These are phyloP conservation scores for Todiramphus chloris DNA, from an alignment of 2,113 vertebrate species.

Conservation along the genomic window DNA sequence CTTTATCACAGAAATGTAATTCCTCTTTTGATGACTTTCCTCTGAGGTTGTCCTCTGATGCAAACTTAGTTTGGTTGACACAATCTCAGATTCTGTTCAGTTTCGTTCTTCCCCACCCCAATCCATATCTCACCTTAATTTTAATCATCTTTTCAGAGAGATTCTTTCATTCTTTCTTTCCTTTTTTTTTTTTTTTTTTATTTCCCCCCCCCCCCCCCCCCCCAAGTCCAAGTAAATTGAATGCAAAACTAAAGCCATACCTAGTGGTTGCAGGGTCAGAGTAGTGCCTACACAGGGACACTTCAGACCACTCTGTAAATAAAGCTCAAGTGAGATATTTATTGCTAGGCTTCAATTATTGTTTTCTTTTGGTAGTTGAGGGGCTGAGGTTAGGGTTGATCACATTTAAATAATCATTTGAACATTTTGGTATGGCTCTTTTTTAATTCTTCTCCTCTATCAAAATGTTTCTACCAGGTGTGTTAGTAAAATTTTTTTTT, in stretches of 20 bases:
- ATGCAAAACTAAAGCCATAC: not conserved
- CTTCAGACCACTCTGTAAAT: not conserved
- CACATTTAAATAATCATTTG: not conserved
- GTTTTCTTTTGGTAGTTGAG: not conserved
- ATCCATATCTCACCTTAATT: not conserved
- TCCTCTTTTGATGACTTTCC: slow-evolving; percentile 32
- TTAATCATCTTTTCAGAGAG: not conserved
- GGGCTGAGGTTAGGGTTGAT: not conserved
- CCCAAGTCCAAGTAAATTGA: not conserved
- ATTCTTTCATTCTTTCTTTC: too few relatives aligned
- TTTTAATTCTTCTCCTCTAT: not conserved
- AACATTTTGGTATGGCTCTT: not conserved
- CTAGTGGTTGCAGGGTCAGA: not conserved
- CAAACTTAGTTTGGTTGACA: not conserved
- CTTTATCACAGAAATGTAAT: slow-evolving; percentile 32
- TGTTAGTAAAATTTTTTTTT: not conserved
- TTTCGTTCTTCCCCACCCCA: not conserved
- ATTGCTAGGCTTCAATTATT: not conserved
- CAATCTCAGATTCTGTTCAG: not conserved
- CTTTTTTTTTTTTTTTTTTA: too few relatives aligned
- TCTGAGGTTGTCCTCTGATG: slow-evolving; percentile 46
- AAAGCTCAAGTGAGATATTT: not conserved
- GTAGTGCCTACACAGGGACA: not conserved
- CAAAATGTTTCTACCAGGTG: not conserved
- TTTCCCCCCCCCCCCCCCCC: accelerated